Base-by-base conservation (phyloP, 2,888 invertebrate genomes). In the Drosophila kanekoi region DNA sequence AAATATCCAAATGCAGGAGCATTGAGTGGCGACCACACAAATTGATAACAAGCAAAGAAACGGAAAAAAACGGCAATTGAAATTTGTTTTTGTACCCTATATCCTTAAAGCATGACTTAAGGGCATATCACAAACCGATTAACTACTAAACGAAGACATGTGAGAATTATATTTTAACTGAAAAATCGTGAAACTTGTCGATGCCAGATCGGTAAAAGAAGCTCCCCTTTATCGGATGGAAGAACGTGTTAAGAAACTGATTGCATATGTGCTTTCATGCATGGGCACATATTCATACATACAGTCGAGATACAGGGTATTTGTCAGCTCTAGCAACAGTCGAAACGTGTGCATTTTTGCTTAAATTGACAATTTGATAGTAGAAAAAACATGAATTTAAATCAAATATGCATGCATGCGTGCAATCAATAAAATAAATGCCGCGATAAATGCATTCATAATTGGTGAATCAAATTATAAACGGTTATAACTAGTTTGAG, bases 51-150 rank as follows among this genome's bases (percentile, higher is more conserved):
- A 68, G 23, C 48, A 56, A 44, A 20, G 28, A n/a, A 61, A 37
- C 41, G 28, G 18, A 10, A 49, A 58, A 58, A 61, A 64, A 38
- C 43, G 61, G 48, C 64, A 72, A 65, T 54, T 65, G 70, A 76
- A 81, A 72, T 74, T 79, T 60, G 73, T 76, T 78, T 81, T 57
- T 10, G 28, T 63, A 51, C 41, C 41, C 63, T 41, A 41, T 28
- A 18, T n/a, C 5, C 11, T 6, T 4, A 32, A 33, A 16, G 11
- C 1, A 9, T 9, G 11, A 4, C 1, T 28, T 40, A 13, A 11
- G 8, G 4, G 35, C n/a, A 3, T 37, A 13, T 16, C n/a, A 28
- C 28, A 8, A 8, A 8, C 8, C 28, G 28, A 28, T 28, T 28
- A 14, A 8, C 14, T n/a, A n/a, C 8, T 38, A n/a, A 6, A 14